Base-by-base conservation (phyloP, 2,113 vertebrate genomes). In the Abramis brama region DNA sequence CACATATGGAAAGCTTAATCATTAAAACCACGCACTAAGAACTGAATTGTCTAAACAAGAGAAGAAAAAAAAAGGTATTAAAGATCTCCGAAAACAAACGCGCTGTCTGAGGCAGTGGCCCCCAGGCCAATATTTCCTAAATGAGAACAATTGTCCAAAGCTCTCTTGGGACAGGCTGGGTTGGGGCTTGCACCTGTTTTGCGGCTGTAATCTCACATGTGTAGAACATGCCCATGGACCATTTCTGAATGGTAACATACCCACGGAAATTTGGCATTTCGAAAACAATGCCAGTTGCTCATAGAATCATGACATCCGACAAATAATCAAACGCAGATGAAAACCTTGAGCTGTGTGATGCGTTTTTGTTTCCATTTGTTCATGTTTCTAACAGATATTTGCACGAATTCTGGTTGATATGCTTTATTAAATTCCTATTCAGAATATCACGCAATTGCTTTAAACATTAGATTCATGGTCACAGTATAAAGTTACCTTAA, bases 71-170 rank as follows among this genome's bases (percentile, higher is more conserved):
- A 66, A 30, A 8, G 17, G 15, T 50, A 21, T 81, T 30, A 27
- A 6, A 80, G n/a, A 39, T 75, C 23, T 33, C 59, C 21, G 71
- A 78, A 82, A 39, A 47, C 39, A 78, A 83, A 47, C 82, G 45
- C 50, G 45, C 25, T 84, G 85, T 88, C 87, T 94, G 93, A 92
- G 89, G 93, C 68, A 95, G 93, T 91, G 93, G 94, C 95, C 95
- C 94, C 92, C 92, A 93, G 96, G 95, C 85, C 92, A 95, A 96
- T 95, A 94, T 96, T 96, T 96, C 94, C 96, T 96, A 96, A 95
- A 96, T 94, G 94, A 94, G 94, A 96, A 96, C 95, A 94, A 96
- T 96, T 95, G 94, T 94, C 91, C 92, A 90, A 57, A 75, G 66
- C 88, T 93, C 94, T 93, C 66, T 55, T 88, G 93, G 93, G 93